These are phyloP conservation scores for Microhierax caerulescens DNA, from an alignment of 2,797 vertebrate genomes.

Conservation along the genomic window DNA sequence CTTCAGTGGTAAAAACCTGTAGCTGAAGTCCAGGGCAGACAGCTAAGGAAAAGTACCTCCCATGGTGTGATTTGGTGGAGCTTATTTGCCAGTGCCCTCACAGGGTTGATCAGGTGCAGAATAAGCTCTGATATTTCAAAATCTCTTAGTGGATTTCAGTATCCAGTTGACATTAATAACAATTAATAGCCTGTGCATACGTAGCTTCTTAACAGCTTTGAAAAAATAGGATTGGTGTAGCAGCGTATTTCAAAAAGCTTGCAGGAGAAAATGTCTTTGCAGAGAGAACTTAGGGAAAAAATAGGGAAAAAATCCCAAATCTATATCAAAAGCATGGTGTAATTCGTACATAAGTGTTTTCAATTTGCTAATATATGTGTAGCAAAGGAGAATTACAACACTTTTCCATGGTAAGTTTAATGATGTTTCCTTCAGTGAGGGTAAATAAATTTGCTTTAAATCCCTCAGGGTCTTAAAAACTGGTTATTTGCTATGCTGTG, in stretches of 20 bases:
- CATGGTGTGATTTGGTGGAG: neutral
- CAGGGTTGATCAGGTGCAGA: neutral
- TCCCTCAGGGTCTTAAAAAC: neutral
- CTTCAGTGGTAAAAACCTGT: neutral
- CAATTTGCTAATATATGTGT: neutral
- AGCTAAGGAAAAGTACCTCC: neutral
- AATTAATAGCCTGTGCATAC: neutral
- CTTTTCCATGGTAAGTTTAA: conserved; percentile 7
- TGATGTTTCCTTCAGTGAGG: neutral
- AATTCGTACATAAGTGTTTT: conserved; percentile 13
- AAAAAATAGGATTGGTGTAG: neutral
- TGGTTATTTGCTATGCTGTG: neutral
- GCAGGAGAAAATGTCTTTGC: neutral
- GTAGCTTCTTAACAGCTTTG: neutral
- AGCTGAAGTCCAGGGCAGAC: neutral
- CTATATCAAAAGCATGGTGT: neutral
- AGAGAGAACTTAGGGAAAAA: neutral
- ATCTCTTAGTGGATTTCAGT: neutral
- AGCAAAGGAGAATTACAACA: neutral
- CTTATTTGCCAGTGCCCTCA: neutral
- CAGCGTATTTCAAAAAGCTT: neutral
- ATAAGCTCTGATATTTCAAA: neutral
- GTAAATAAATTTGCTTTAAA: conserved; percentile 58
- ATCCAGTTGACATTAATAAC: neutral
- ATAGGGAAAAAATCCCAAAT: neutral